Conservation (phyloP, 2,113 vertebrate genomes). For the Daphoenositta chrysoptera region DNA sequence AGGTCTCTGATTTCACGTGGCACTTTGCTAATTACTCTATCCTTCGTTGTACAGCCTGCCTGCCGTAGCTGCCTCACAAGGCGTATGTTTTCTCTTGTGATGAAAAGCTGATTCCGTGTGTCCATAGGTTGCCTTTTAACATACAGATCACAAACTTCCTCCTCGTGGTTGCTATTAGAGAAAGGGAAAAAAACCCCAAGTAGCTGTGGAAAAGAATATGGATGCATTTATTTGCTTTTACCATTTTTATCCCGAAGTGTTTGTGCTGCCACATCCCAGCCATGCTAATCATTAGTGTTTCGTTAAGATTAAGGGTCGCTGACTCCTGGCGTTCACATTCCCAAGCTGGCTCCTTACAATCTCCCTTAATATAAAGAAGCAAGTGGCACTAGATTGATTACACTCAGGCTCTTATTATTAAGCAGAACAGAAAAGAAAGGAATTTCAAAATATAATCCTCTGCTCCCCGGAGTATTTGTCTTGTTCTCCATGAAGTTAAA, state of each 20-base stretch:
- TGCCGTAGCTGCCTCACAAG: not conserved
- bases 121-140: not conserved
- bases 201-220: not conserved
- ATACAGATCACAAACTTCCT: not conserved
- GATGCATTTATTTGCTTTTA: not conserved
- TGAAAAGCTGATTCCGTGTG: not conserved
- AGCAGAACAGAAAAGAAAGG: slow-evolving; percentile 71
- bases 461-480: slow-evolving; percentile 74
- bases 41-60: not conserved
- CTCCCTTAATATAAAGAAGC: slow-evolving; percentile 1
- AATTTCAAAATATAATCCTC: slow-evolving; percentile 78
- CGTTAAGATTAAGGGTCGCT: not conserved
- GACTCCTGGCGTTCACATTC: not conserved
- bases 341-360: not conserved
- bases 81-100: not conserved
- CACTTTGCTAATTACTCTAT: slow-evolving; percentile 40
- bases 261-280: not conserved
- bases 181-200: not conserved
- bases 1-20: slow-evolving; percentile 35
- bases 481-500: slow-evolving; percentile 79
- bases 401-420: slow-evolving; percentile 67
- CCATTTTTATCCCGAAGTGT: not conserved
- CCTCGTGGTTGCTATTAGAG: not conserved
- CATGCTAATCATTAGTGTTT: not conserved
- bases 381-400: slow-evolving; percentile 67